phyloP scores from a whole-genome alignment of 2,113 vertebrate species.

The Rhinopomastus cyanomelas region DNA sequence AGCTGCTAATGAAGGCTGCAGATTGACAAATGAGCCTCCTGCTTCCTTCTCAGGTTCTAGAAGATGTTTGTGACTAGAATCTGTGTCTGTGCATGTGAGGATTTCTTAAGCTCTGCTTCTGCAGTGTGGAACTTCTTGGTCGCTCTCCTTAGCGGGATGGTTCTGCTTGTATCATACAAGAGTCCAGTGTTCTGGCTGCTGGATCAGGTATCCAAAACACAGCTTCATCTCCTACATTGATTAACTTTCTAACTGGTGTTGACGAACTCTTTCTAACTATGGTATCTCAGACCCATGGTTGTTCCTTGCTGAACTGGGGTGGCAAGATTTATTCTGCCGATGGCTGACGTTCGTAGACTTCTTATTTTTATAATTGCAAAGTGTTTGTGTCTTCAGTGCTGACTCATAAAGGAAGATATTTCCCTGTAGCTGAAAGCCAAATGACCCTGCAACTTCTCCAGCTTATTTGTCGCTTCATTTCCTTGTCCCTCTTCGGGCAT shows the following conservation, averaged over 20 bases:
- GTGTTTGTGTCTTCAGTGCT: constrained; percentile 7
- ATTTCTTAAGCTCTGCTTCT: neutral
- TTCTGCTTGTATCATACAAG: neutral
- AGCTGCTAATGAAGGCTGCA: neutral
- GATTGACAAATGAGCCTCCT: neutral
- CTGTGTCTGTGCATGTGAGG: neutral
- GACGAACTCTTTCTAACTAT: neutral
- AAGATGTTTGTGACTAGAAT: neutral
- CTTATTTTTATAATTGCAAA: neutral
- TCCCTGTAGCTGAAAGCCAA: constrained; percentile 11
- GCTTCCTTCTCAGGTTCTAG: neutral
- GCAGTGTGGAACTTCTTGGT: neutral
- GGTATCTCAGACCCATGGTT: neutral
- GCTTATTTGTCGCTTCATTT: neutral
- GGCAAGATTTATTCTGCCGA: neutral
- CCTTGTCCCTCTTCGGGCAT: neutral
- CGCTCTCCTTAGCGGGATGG: neutral
- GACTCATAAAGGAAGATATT: constrained; percentile 16
- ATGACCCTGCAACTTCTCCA: neutral
- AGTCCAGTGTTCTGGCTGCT: neutral
- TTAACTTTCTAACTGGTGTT: no score
- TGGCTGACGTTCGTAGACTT: neutral
- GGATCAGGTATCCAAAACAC: neutral
- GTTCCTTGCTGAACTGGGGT: neutral
- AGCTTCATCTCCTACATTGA: neutral